Conservation (phyloP, 2,888 invertebrate genomes). For the Allolobophora icterica region DNA sequence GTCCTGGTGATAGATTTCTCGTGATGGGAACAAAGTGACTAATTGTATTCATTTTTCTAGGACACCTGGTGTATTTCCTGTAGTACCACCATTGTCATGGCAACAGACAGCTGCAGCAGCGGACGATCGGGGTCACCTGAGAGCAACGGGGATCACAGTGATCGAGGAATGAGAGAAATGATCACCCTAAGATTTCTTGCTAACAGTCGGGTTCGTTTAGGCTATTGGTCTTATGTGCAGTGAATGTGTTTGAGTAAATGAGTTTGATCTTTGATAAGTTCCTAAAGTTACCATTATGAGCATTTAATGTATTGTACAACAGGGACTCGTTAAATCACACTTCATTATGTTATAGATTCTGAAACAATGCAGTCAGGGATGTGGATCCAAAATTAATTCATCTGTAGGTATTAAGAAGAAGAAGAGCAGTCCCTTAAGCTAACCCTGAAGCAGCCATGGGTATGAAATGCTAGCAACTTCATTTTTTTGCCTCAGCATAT, state of each 20-base stretch:
- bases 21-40: not conserved
- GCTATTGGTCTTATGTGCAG: not conserved
- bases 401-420: too few species aligned
- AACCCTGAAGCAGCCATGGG: too few species aligned
- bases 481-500: too few species aligned
- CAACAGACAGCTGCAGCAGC: slow-evolving; percentile 25
- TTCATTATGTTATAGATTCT: not conserved
- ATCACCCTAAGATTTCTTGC: slow-evolving; percentile 23
- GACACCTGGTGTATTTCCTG: not conserved
- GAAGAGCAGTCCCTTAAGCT: too few species aligned
- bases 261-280: not conserved
- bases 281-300: not conserved
- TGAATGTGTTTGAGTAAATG: not conserved
- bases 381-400: too few species aligned
- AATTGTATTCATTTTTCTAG: not conserved
- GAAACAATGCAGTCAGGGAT: not conserved
- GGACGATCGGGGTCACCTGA: slow-evolving; percentile 3
- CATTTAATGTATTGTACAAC: not conserved
- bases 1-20: not conserved
- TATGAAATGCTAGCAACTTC: too few species aligned
- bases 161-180: not conserved
- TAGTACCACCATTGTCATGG: slow-evolving; percentile 19
- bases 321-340: not conserved
- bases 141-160: not conserved
- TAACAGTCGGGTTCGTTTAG: not conserved